Conservation (phyloP, 2,113 vertebrate genomes). For the Euleptes europaea region DNA sequence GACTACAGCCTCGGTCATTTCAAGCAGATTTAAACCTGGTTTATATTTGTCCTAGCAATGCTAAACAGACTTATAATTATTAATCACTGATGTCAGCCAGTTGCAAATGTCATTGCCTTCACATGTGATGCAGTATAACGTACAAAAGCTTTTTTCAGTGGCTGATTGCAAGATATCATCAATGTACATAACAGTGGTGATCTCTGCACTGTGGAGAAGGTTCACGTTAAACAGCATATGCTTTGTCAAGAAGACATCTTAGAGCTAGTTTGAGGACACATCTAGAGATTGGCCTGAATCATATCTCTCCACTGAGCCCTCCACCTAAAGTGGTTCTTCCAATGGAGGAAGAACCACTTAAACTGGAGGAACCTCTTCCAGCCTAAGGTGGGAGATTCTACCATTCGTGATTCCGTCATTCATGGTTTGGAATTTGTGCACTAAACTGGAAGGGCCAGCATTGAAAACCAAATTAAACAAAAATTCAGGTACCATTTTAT, state of each 20-base stretch:
- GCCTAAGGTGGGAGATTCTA: too few species aligned
- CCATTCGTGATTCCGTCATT: not conserved
- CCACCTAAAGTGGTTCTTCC: too few species aligned
- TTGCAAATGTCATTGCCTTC: not conserved
- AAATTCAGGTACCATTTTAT: not conserved
- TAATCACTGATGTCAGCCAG: not conserved
- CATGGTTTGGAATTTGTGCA: not conserved
- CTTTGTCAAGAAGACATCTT: not conserved
- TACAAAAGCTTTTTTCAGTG: not conserved
- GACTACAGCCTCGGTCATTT: not conserved
- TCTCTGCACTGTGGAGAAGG: not conserved
- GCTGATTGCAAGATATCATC: not conserved
- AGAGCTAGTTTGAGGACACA: not conserved
- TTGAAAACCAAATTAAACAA: not conserved
- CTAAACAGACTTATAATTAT: not conserved
- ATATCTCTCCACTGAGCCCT: too few species aligned
- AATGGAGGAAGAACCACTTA: too few species aligned
- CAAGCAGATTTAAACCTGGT: not conserved
- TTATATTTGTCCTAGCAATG: not conserved
- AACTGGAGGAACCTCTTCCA: too few species aligned
- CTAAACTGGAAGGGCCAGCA: not conserved
- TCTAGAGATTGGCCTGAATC: not conserved
- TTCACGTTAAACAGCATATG: not conserved
- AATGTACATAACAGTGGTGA: not conserved
- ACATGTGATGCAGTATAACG: not conserved